These are phyloP conservation scores for Raphicerus campestris DNA, from an alignment of 2,113 vertebrate genomes.

Conservation along the genomic window DNA sequence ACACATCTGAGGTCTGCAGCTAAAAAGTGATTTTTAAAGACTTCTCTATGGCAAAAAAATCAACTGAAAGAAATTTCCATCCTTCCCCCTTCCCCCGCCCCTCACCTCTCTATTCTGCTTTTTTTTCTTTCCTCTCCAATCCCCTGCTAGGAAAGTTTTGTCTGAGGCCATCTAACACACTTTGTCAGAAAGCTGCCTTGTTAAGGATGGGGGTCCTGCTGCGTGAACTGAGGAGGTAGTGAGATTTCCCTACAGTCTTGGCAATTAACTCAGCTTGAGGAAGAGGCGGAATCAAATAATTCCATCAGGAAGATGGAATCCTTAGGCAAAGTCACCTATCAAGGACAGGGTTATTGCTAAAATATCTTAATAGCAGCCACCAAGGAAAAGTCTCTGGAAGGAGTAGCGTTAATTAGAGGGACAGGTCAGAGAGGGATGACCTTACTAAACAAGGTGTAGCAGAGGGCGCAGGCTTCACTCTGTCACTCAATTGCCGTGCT, in stretches of 20 bases:
- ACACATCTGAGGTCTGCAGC: conserved; percentile 10
- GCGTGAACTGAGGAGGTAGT: not conserved
- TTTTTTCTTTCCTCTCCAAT: not conserved
- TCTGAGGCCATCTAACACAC: not conserved
- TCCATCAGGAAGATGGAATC: not conserved
- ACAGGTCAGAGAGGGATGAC: not conserved
- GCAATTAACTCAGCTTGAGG: conserved; percentile 19
- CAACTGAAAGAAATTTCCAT: conserved; percentile 12
- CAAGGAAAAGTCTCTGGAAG: not conserved
- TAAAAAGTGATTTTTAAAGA: conserved; percentile 61
- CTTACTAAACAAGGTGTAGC: not conserved
- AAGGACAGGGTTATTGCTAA: not conserved
- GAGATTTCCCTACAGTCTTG: not conserved
- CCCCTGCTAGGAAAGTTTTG: conserved; percentile 51
- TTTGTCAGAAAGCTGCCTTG: conserved; percentile 44
- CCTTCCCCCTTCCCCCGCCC: not conserved
- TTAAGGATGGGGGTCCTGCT: conserved; percentile 36
- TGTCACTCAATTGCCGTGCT: not conserved
- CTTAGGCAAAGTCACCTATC: not conserved
- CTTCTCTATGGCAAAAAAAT: conserved; percentile 51
- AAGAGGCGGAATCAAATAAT: conserved; percentile 19
- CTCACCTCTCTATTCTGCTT: not conserved
- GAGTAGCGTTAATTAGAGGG: not conserved
- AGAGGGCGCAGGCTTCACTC: not conserved
- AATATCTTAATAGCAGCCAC: not conserved